Evolutionary conservation across 2,888 invertebrate genomes (phyloP), one percentile per base, ranked within the genome.

Genomic region (Proisotoma minuta): DNA sequence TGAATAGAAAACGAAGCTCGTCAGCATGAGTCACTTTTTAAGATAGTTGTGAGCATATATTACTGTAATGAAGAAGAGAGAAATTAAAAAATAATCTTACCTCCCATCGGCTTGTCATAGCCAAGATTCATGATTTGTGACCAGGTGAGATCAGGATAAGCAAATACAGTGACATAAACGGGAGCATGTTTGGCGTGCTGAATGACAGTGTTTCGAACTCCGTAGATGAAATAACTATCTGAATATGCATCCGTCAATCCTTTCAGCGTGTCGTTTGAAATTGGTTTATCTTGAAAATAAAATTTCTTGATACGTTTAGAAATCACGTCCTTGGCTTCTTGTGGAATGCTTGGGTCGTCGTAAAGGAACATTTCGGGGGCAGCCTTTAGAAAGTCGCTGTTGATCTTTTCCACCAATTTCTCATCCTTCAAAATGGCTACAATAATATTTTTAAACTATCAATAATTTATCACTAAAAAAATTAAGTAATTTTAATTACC

Each of bases 181-280:
- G 62, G 57, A n/a, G 60, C 57, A 56, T 58, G 27, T 39, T 60
- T 51, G 2, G 50, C 62, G 57, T 65, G 68, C n/a, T 26, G 2
- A n/a, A 65, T 3, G 15, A 61, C 59, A 20, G 60, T 57, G 28
- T 47, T 58, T 18, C 60, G 49, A 18, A 58, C 24, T 12, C 63
- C 51, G 24, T 68, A 63, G 2, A 60, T 52, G 40, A 65, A 68
- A 5, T 23, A 39, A 1, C 43, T 56, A 28, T 68, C 68, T 3
- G 65, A 62, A 26, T 62, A 68, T 10, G 61, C 48, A 57, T 68
- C 51, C 12, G 59, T 68, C 12, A 65, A 47, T 29, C 63, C 65
- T 29, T 59, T 24, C 18, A 68, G 34, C 0, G 56, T 63, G 1
- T 65, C 57, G 5, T 40, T 10, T 10, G 63, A 63, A 23, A 68